Evolutionary conservation across 2,113 vertebrate genomes (phyloP).

Genomic region (Craseonycteris thonglongyai): DNA sequence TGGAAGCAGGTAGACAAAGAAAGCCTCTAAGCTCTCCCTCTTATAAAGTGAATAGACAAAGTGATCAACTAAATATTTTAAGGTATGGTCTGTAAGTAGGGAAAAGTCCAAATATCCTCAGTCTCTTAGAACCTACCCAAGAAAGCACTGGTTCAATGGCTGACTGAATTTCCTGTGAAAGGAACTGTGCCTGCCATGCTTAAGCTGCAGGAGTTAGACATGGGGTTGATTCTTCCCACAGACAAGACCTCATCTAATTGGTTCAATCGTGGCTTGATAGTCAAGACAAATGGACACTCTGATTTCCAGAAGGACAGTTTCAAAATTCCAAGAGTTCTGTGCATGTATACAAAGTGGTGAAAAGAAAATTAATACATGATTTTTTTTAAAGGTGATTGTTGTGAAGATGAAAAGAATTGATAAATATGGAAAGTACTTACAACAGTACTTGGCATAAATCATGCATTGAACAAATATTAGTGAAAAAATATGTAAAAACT

Average conservation of each 20-base stretch:
- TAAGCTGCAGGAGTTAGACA: not conserved
- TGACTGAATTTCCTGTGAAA: not conserved
- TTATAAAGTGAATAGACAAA: not conserved
- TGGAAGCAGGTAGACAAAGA: not conserved
- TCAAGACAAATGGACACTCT: not conserved
- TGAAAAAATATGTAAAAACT: not conserved
- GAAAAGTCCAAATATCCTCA: not conserved
- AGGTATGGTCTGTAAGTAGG: not conserved
- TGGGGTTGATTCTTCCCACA: not conserved
- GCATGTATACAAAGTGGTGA: not conserved
- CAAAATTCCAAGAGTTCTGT: not conserved
- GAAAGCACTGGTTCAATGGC: not conserved
- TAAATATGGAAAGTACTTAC: conserved; percentile 10
- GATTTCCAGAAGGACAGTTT: not conserved
- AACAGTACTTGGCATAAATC: not conserved
- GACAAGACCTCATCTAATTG: not conserved
- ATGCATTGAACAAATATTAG: not conserved
- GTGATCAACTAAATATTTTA: not conserved
- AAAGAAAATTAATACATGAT: not conserved
- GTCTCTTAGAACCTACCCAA: not conserved
- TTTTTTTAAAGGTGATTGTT: not conserved
- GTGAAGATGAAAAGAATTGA: not conserved
- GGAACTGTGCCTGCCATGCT: not conserved
- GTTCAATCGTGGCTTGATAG: not conserved
- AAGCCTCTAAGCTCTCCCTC: not conserved